Evolutionary conservation across 1,140 invertebrate species (phyloP), one percentile per base, ranked within the genome.

Genomic region (Rhopalosiphum padi): DNA sequence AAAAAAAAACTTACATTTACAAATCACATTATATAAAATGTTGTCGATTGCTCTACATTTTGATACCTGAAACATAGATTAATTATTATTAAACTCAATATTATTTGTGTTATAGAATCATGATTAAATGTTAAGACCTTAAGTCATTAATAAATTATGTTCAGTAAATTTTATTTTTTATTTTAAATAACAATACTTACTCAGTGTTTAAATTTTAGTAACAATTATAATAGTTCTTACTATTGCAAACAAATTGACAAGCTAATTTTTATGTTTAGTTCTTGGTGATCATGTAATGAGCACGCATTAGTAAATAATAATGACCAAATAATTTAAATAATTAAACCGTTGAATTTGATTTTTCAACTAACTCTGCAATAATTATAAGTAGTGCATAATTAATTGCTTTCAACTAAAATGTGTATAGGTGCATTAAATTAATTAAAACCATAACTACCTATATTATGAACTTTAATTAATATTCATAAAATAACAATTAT

Each of bases 11-110:
- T 93, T 93, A 93, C 91, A 93, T 93, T 55, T 43, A 86, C 37
- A 86, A 86, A 93, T 86, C 77, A 86, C 91, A 93, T 86, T 86
- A 83, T 86, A 93, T 53, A 86, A 93, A 93, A 93, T 93, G 82
- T 93, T 86, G 91, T 55, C 83, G 68, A 48, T 86, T 86, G 91
- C 51, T 93, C 82, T 93, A 93, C 21, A 85, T 93, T 48, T 86
- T 85, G 91, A 43, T 93, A 93, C 91, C 91, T 93, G 91, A 93
- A 93, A 93, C 41, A 91, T 46, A 91, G 1, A 68, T 68, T 15
- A 68, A 41, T 68, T 90, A 60, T 43, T 43, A 43, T 51, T 68
- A 68, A 30, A 68, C 4, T 90, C 21, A 53, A 51, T 37, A 35
- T 23, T 23, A 88, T 53, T 22, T n/a, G 30, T 35, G 60, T n/a